Evolutionary conservation across 2,113 vertebrate species (phyloP), one percentile per base, ranked within the genome.

Genomic region (Coptodon bakossiorum): DNA sequence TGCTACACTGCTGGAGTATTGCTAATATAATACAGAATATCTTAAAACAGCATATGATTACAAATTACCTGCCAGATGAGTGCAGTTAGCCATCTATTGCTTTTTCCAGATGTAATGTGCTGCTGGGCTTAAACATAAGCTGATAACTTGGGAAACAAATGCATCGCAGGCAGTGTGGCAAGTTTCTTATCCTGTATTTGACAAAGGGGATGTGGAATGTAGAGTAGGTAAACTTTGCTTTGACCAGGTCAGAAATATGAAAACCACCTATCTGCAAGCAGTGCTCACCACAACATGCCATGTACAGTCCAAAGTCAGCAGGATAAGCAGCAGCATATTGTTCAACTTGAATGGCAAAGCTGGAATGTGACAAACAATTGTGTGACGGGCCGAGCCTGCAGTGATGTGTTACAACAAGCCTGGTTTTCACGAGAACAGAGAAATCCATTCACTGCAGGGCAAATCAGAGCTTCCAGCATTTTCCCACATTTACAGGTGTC

Each of bases 351-450:
- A 91, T 29, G 85, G 85, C 90, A 85, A 43, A 90, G 88, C 90
- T 93, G 93, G 92, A 88, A 91, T 89, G 85, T 80, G 83, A 84
- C 76, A 71, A 88, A 87, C 89, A 93, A 89, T 27, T 38, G 56
- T 40, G 84, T 9, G 10, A 81, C 16, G 11, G 63, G 66, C 22
- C 1, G 17, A 73, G 83, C 36, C 4, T 5, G 3, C 54, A 88
- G 16, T 76, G n/a, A 87, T 82, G 87, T 14, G 50, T 31, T 83
- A 76, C 81, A 56, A 54, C 79, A 83, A 22, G 79, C 50, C 71
- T 66, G 54, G 45, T 76, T 85, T 83, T 40, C 45, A 83, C 52
- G 29, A 63, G 50, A 89, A 88, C 3, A 90, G 16, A 50, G 24
- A 29, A 68, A 54, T 7, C 45, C 12, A 82, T 85, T 89, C 54